These are phyloP conservation scores for Sitodiplosis mosellana DNA, from an alignment of 1,140 invertebrate genomes.

Conservation along the genomic window DNA sequence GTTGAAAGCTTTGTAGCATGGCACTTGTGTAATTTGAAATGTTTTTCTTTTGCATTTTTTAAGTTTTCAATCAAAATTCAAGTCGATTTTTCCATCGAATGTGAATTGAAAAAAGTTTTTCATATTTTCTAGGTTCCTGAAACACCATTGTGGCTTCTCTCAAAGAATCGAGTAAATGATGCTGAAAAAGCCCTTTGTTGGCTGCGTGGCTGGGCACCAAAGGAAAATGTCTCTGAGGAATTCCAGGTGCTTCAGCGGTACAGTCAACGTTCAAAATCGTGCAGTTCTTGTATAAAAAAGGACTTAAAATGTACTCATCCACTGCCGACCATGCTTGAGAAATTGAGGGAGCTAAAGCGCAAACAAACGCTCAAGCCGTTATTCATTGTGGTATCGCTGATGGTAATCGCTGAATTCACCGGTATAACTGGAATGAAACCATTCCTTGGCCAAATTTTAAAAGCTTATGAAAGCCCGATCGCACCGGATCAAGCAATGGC, in stretches of 20 bases:
- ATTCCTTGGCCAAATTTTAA: no score
- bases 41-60: no score
- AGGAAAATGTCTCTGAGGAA: conserved; percentile 27
- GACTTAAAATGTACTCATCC: conserved; percentile 3
- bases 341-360: conserved; percentile 23
- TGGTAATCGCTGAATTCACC: no score
- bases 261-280: conserved; percentile 7
- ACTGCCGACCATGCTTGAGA: conserved; percentile 4
- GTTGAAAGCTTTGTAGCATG: no score
- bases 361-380: conserved; percentile 31
- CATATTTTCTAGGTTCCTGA: conserved; percentile 50
- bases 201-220: conserved; percentile 30
- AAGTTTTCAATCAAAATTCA: no score
- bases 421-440: no score
- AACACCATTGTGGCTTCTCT: conserved; percentile 45
- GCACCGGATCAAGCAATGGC: no score
- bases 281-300: conserved; percentile 1
- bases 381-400: conserved; percentile 8
- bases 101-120: no score
- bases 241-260: conserved; percentile 23
- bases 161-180: conserved; percentile 28
- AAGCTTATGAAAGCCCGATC: no score
- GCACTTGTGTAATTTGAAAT: no score
- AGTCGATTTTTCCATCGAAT: no score
- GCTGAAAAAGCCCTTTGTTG: conserved; percentile 29